Percentiles rank a stretch among this genome's conserved stretches.
phyloP scores from a whole-genome alignment of 2,888 invertebrate species.

The Cataglyphis cursor region DNA sequence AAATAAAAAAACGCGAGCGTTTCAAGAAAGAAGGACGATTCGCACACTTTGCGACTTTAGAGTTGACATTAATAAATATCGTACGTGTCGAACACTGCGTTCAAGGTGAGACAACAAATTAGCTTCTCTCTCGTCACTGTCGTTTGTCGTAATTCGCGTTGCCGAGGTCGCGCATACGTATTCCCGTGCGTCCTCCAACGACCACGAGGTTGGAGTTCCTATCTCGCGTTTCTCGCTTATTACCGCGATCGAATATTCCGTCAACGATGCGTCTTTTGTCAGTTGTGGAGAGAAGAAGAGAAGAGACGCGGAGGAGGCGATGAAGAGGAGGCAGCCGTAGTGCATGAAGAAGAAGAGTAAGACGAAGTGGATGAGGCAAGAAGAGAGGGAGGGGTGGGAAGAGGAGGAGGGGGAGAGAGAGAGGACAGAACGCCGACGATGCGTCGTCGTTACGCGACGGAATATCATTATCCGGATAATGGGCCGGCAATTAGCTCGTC shows the following conservation, averaged over 20 bases:
- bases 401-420: not conserved
- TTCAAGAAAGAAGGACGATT: not conserved
- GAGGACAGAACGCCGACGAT: slow-evolving; percentile 55
- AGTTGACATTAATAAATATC: slow-evolving; percentile 17
- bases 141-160: slow-evolving; percentile 36
- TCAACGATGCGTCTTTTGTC: slow-evolving; percentile 71
- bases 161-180: slow-evolving; percentile 41
- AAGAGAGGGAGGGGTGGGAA: not conserved
- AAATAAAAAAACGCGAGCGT: not conserved
- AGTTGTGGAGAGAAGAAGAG: slow-evolving; percentile 46
- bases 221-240: slow-evolving; percentile 52
- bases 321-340: slow-evolving; percentile 8
- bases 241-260: slow-evolving; percentile 73
- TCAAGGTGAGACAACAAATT: slow-evolving; percentile 49
- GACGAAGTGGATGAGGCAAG: slow-evolving; percentile 27
- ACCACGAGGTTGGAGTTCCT: slow-evolving; percentile 41
- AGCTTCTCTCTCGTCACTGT: slow-evolving; percentile 39
- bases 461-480: slow-evolving; percentile 86
- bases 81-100: slow-evolving; percentile 17
- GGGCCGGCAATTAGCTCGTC: slow-evolving; percentile 86
- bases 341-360: slow-evolving; percentile 3
- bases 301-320: slow-evolving; percentile 13
- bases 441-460: slow-evolving; percentile 80
- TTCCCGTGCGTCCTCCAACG: slow-evolving; percentile 36
- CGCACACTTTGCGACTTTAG: not conserved